phyloP scores from a whole-genome alignment of 2,113 vertebrate species.

The Tamias sibiricus region DNA sequence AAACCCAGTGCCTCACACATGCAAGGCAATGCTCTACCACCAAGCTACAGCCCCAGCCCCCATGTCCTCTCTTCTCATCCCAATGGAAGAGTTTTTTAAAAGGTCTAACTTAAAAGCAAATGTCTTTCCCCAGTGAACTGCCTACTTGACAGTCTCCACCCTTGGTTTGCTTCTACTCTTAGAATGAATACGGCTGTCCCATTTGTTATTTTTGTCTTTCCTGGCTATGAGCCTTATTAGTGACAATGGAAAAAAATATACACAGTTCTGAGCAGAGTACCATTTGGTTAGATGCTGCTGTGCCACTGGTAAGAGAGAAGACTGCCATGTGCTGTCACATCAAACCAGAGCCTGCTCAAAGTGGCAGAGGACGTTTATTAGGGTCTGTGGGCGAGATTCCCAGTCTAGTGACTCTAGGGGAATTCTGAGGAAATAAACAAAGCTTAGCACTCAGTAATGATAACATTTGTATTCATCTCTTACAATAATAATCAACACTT shows the following conservation, averaged over 20 bases:
- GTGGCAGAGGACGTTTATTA: background rate
- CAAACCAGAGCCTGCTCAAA: background rate
- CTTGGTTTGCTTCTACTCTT: background rate
- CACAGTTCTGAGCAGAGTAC: background rate
- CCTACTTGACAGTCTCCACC: background rate
- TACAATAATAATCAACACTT: slow-evolving; percentile 2
- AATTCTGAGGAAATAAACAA: slow-evolving; percentile 34
- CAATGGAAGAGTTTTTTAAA: background rate
- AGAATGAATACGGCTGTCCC: background rate
- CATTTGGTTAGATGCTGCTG: background rate
- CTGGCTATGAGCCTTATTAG: background rate
- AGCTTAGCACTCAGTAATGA: background rate
- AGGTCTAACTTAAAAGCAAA: slow-evolving; percentile 12
- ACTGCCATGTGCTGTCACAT: background rate
- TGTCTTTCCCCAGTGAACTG: background rate
- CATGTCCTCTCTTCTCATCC: background rate
- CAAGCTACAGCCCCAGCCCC: too few relatives aligned
- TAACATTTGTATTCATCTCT: slow-evolving; percentile 40
- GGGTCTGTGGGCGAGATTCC: background rate
- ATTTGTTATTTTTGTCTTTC: background rate
- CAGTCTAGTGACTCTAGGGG: background rate
- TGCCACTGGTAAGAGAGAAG: background rate
- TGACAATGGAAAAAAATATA: background rate
- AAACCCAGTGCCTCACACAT: too few relatives aligned
- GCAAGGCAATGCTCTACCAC: too few relatives aligned